These are phyloP conservation scores for Eulemur coronatus DNA, from an alignment of 2,797 vertebrate species.

Conservation along the genomic window DNA sequence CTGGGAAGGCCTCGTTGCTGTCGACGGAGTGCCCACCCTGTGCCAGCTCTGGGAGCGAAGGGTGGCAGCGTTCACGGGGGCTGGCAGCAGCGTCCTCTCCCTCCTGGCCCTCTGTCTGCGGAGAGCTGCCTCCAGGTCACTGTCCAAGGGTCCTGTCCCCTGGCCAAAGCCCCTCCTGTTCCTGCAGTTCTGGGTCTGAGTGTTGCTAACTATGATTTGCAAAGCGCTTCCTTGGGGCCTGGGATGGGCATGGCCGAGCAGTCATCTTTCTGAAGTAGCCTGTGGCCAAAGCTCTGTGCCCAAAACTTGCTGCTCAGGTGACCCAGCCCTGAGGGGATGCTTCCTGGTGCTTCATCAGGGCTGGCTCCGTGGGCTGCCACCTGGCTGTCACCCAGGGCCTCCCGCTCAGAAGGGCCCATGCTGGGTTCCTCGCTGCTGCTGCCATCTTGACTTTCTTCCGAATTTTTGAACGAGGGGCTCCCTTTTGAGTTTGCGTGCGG, in stretches of 20 bases:
- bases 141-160: background rate
- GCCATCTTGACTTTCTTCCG: background rate
- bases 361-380: fast-evolving
- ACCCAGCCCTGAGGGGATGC: too few species aligned
- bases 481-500: fast-evolving
- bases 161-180: background rate
- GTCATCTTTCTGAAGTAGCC: too few species aligned
- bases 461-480: background rate
- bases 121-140: background rate
- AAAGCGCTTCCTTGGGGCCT: background rate
- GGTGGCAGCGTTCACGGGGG: background rate
- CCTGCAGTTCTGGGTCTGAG: background rate
- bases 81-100: background rate
- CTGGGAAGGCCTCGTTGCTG: background rate
- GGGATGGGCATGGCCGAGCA: background rate
- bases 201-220: background rate
- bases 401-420: fast-evolving
- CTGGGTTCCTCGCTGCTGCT: fast-evolving
- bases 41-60: background rate
- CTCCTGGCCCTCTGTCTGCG: too few species aligned
- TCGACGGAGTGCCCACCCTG: background rate
- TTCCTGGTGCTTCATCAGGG: background rate
- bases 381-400: fast-evolving
- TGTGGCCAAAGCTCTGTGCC: background rate
- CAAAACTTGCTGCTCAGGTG: background rate